phyloP scores from a whole-genome alignment of 2,797 vertebrate species.

The Buphagus erythrorhynchus region DNA sequence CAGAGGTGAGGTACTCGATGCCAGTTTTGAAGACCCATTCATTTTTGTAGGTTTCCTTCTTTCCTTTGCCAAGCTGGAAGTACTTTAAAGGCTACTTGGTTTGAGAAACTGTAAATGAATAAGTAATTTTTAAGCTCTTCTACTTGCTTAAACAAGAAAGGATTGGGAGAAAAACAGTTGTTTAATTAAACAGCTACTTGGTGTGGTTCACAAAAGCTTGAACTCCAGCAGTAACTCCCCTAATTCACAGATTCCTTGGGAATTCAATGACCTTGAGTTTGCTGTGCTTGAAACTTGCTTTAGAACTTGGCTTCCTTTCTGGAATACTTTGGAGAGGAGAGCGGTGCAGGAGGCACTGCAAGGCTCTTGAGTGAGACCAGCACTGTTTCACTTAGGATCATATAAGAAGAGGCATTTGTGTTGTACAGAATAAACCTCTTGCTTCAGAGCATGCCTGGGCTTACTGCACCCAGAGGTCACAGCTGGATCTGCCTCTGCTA shows the following conservation, averaged over 20 bases:
- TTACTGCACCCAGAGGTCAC: neutral
- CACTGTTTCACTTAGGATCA: neutral
- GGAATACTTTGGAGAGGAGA: neutral
- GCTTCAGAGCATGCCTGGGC: neutral
- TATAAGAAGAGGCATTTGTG: neutral
- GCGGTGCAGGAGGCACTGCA: neutral
- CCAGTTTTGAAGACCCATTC: neutral
- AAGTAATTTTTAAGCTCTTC: constrained; percentile 13
- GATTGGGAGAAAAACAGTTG: neutral
- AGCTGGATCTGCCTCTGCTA: neutral
- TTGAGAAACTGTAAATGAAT: neutral
- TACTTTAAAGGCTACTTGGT: constrained; percentile 3
- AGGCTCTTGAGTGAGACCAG: neutral
- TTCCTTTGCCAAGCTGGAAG: neutral
- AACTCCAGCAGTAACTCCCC: constrained; percentile 46
- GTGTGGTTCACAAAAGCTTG: constrained; percentile 46
- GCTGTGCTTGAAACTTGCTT: constrained; percentile 14
- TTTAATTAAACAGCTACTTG: constrained; percentile 68
- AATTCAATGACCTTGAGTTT: constrained; percentile 65
- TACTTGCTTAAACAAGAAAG: constrained; percentile 19
- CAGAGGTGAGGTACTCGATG: neutral
- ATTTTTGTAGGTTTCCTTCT: constrained; percentile 19
- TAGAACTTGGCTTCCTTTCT: constrained; percentile 28
- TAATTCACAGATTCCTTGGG: constrained; percentile 69
- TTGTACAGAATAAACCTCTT: neutral